Conservation (phyloP, 1,140 invertebrate species). For the Oscheius sp. region DNA sequence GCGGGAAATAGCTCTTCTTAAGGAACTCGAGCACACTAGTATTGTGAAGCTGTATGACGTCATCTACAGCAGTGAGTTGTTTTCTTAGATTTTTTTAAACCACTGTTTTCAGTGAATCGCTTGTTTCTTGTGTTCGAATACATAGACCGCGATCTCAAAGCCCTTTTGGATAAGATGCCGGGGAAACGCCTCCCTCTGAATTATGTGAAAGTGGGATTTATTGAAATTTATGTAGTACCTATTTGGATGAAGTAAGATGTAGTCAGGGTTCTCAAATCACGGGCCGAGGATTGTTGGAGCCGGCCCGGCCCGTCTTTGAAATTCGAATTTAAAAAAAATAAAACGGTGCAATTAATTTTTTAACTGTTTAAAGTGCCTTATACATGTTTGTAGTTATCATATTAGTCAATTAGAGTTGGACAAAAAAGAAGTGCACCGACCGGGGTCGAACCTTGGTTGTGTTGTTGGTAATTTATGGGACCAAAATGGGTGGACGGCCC, state of each 20-base stretch:
- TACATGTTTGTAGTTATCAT: too few species aligned
- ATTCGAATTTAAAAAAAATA: conserved; percentile 21
- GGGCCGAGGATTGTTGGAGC: too few species aligned
- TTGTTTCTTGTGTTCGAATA: conserved; percentile 98
- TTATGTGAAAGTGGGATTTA: conserved; percentile 78
- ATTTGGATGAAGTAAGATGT: too few species aligned
- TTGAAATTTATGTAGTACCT: not conserved
- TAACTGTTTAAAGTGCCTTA: too few species aligned
- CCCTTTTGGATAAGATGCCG: conserved; percentile 72
- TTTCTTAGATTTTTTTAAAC: conserved; percentile 21
- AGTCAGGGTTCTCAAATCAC: too few species aligned
- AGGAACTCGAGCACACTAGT: conserved; percentile 85
- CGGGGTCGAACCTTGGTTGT: too few species aligned
- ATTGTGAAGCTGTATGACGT: conserved; percentile 88
- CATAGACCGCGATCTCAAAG: conserved; percentile 84
- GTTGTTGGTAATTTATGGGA: too few species aligned
- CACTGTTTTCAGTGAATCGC: conserved; percentile 77
- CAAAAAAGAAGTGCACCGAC: too few species aligned
- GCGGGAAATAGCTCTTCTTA: conserved; percentile 85
- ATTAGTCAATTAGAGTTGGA: too few species aligned
- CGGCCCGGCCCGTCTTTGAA: too few species aligned
- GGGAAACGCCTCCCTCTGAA: conserved; percentile 83
- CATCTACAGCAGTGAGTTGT: conserved; percentile 68
- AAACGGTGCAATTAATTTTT: too few species aligned
- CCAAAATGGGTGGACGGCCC: too few species aligned